phyloP scores from a whole-genome alignment of 2,113 vertebrate genomes.

The Cryptoleucopteryx plumbea region DNA sequence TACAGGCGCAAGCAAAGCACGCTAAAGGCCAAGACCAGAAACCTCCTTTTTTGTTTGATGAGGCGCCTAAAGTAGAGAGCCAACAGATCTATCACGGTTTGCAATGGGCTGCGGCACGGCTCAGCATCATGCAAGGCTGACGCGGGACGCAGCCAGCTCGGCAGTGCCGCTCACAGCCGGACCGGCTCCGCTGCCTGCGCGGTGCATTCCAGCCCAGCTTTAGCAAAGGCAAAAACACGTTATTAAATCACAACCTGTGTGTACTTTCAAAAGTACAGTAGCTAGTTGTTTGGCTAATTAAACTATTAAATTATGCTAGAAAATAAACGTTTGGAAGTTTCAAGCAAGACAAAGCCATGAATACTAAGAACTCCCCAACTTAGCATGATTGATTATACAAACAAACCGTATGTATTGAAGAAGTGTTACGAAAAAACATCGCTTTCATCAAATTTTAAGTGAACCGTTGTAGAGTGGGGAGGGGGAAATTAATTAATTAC shows the following conservation, averaged over 20 bases:
- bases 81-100: background rate
- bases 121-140: background rate
- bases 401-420: slow-evolving; percentile 43
- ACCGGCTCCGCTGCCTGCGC: accelerated
- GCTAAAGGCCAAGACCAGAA: background rate
- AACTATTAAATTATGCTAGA: slow-evolving; percentile 52
- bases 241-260: background rate
- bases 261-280: background rate
- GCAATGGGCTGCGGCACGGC: accelerated
- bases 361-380: slow-evolving; percentile 45
- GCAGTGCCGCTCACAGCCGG: background rate
- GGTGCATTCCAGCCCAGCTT: background rate
- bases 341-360: slow-evolving; percentile 36
- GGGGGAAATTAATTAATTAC: slow-evolving; percentile 71
- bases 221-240: background rate
- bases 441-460: slow-evolving; percentile 64
- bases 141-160: accelerated
- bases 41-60: background rate
- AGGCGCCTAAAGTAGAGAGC: background rate
- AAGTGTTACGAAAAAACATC: slow-evolving; percentile 36
- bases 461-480: slow-evolving; percentile 18
- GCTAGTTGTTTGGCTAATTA: slow-evolving; percentile 37
- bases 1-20: accelerated
- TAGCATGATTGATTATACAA: slow-evolving; percentile 57
- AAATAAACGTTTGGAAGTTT: slow-evolving; percentile 60